Base-by-base conservation (phyloP, 1,140 invertebrate species). In the Trichonephila clavata region DNA sequence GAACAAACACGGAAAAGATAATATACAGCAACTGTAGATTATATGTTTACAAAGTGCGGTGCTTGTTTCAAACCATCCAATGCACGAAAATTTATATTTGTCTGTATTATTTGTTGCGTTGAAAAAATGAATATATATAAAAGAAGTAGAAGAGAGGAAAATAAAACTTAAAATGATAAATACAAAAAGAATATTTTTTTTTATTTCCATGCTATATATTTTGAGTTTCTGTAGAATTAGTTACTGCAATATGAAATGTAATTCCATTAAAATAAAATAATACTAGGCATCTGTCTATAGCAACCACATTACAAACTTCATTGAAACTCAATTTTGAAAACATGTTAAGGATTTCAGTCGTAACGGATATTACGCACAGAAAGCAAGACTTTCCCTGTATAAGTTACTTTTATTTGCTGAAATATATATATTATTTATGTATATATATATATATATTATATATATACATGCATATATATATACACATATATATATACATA, bases 1-100 rank as follows among this genome's bases (percentile, higher is more conserved):
- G 88, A 90, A 65, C 71, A 90, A 90, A 90, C 88, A 90, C 65
- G 88, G 88, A 90, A 90, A 90, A 88, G 50, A 80, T 90, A 65
- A 80, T 57, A 84, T 77, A 80, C 88, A 90, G 88, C 50, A 80
- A 77, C 71, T 77, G 71, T 50, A 90, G 43, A 59, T 59, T 77
- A 50, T 24, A 57, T 90, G 88, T 90, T 90, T 77, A 80, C 88
- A 90, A 90, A 90, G 88, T 63, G 50, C 21, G 24, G 71, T 32
- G 16, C 50, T 59, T 80, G 88, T 80, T 80, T 77, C 39, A 90
- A 90, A 80, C 43, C 61, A 60, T 90, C 57, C n/a, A 27, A 80
- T 59, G 88, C 68, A 77, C 68, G 68, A 60, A 90, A 80, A 60
- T 80, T 90, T 89, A 24, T 63, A 39, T 65, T 20, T 65, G 60